Conservation (phyloP, 2,797 vertebrate species). For the Alectoris magna region DNA sequence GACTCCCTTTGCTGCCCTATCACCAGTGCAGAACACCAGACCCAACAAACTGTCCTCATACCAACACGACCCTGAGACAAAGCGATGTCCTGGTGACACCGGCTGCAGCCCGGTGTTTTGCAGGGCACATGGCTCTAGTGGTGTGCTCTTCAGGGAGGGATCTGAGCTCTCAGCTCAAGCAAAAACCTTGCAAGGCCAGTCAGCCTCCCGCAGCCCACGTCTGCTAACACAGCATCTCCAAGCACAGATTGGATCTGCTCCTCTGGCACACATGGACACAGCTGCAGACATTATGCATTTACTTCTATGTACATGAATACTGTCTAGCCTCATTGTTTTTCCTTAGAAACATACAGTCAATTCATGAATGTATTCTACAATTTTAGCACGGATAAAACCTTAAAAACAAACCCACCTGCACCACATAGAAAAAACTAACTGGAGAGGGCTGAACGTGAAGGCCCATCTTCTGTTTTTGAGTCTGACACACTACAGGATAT, state of each 20-base stretch:
- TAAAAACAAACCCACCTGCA: not conserved
- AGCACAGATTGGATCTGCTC: not conserved
- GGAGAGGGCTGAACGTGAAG: not conserved
- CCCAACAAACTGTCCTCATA: not conserved
- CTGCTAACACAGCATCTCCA: not conserved
- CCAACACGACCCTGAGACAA: not conserved
- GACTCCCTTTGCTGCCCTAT: not conserved
- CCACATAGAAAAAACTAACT: not conserved
- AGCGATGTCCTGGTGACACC: not conserved
- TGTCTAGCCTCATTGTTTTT: not conserved
- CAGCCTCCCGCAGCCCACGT: no score
- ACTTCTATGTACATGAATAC: not conserved
- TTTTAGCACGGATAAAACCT: not conserved
- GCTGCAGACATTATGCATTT: not conserved
- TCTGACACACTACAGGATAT: accelerated
- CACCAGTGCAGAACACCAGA: not conserved
- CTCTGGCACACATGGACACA: not conserved
- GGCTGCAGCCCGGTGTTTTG: not conserved
- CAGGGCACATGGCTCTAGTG: not conserved
- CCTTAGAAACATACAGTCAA: not conserved
- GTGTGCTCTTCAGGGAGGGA: not conserved
- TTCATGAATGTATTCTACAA: not conserved
- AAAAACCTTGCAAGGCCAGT: not conserved
- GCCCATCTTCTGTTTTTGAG: not conserved
- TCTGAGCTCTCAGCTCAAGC: not conserved